Evolutionary conservation across 2,797 vertebrate species (phyloP).

Genomic region (Limosa lapponica): DNA sequence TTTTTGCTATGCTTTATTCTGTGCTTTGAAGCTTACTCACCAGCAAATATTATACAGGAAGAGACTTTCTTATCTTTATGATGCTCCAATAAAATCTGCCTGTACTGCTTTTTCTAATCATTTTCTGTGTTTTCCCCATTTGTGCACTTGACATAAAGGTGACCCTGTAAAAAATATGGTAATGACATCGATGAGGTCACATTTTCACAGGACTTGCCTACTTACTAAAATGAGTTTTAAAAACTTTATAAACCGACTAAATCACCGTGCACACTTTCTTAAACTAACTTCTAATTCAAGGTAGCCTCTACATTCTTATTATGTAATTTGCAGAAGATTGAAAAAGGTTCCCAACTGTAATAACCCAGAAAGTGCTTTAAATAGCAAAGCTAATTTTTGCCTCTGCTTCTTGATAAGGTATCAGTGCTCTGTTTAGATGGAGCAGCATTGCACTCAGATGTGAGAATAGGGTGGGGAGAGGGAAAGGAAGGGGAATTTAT

Average conservation of each 20-base stretch:
- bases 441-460: neutral
- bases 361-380: constrained; percentile 15
- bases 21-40: neutral
- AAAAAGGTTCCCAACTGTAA: constrained; percentile 5
- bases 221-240: neutral
- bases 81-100: neutral
- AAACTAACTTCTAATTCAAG: neutral
- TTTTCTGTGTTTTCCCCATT: neutral
- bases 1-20: neutral
- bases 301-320: neutral
- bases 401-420: neutral
- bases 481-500: neutral
- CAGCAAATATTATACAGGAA: neutral
- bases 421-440: neutral
- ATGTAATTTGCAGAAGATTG: constrained; percentile 4
- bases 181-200: accelerated
- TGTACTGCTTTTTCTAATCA: neutral
- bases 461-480: neutral
- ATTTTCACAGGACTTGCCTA: neutral
- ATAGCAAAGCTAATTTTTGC: constrained; percentile 18
- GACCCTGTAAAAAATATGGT: neutral
- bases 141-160: neutral
- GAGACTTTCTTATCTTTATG: neutral
- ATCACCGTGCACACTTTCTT: neutral
- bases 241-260: neutral